Conservation (phyloP, 2,888 invertebrate genomes). For the Ellobium chinense region DNA sequence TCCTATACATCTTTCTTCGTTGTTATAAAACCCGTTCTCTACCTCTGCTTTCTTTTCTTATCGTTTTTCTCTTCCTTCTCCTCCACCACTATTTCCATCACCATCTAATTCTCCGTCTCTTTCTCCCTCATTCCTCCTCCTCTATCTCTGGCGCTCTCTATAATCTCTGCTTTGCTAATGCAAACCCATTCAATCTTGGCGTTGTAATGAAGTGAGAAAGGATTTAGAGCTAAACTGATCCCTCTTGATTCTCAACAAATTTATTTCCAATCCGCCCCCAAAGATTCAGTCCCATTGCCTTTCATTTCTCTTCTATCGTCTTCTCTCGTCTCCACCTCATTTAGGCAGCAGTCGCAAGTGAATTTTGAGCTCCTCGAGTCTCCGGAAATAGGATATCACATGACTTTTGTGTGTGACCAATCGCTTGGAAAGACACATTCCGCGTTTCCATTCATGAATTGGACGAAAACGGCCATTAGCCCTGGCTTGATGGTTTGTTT, state of each 20-base stretch:
- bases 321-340: conserved; percentile 3
- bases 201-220: conserved; percentile 34
- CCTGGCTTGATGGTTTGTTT: not conserved
- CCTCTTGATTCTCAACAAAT: conserved; percentile 25
- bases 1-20: too few species aligned
- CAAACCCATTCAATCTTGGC: conserved; percentile 32
- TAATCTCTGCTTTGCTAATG: conserved; percentile 34
- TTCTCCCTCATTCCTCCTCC: conserved; percentile 15
- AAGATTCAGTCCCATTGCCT: conserved; percentile 12
- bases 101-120: too few species aligned
- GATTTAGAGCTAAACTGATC: conserved; percentile 34
- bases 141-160: not conserved
- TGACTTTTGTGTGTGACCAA: conserved; percentile 42
- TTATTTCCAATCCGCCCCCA: conserved; percentile 36
- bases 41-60: not conserved
- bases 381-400: conserved; percentile 31
- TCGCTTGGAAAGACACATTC: conserved; percentile 25
- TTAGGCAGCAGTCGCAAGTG: conserved; percentile 10
- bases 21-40: too few species aligned
- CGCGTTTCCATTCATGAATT: conserved; percentile 11
- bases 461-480: conserved; percentile 23
- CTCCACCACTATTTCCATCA: too few species aligned
- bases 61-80: not conserved
- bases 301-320: conserved; percentile 18
- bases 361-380: conserved; percentile 16